Evolutionary conservation across 1,140 invertebrate species (phyloP), one percentile per base, ranked within the genome.

Genomic region (Dendrolimus punctatus): DNA sequence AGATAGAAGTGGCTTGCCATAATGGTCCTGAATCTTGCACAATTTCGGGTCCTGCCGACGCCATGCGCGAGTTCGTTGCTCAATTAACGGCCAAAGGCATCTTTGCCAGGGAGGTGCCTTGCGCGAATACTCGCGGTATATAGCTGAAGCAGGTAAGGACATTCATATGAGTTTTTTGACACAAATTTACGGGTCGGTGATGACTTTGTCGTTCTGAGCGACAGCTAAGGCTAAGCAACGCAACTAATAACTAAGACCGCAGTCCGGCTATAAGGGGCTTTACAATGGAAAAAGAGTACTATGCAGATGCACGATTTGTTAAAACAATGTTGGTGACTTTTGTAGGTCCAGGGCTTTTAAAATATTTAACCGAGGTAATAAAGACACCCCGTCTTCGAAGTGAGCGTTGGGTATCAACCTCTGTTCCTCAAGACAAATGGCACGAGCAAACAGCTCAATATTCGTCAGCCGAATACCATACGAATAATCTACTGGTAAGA

Each of bases 401-500:
- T 8, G 62, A 78, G 0, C 92, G 92, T 60, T 98, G 96, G 96
- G 76, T 97, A 2, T 95, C 94, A 68, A 92, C 94, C 0, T 97
- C 95, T 4, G 91, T 96, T 40, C 90, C 91, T 0, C 91, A 94
- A 69, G 55, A 37, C 38, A 74, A 85, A 10, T 97, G 95, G 95
- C 85, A 90, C 8, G 85, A 89, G 2, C 76, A 91, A 0, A 62
- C 89, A 2, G 91, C 92, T 0, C 88, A 90, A 56, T 78, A 89
- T 36, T 95, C 92, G 0, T 97, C 95, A 0, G 92, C 96, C 0
- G 94, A 95, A 62, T 98, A 98, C 71, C 94, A 96, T 68, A 95
- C 95, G 0, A 97, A 98, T 72, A 98, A 98, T 80, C 86, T 97
- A 6, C 77, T 96, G 40, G 63, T 66, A 53, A 60, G 23, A 23